Percentiles rank a stretch among this genome's conserved stretches.
phyloP scores from a whole-genome alignment of 2,797 vertebrate species.

The Crenuchus spilurus region DNA sequence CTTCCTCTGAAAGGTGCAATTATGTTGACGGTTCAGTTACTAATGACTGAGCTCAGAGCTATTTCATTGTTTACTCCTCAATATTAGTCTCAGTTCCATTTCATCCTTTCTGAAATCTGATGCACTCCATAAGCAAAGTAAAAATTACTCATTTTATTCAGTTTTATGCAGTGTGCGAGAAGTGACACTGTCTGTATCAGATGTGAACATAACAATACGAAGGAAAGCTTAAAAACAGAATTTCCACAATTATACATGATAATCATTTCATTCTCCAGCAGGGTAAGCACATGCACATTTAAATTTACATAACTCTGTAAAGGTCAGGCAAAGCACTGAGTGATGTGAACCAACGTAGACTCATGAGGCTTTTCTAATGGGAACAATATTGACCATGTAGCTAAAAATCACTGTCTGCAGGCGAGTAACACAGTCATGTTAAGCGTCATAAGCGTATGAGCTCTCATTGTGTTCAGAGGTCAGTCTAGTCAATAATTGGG shows the following conservation, averaged over 20 bases:
- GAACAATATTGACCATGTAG: constrained; percentile 38
- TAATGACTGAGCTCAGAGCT: constrained; percentile 21
- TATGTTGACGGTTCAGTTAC: neutral
- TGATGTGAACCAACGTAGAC: constrained; percentile 15
- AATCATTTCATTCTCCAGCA: neutral
- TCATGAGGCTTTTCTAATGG: constrained; percentile 29
- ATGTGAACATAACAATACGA: neutral
- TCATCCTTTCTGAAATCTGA: neutral
- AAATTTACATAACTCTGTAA: constrained; percentile 33
- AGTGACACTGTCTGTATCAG: neutral
- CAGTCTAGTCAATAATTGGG: constrained; percentile 48
- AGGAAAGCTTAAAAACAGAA: neutral
- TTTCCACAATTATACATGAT: neutral
- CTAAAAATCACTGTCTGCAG: constrained; percentile 49
- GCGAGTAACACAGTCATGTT: constrained; percentile 38
- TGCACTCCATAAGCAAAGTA: neutral
- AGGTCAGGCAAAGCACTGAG: constrained; percentile 18
- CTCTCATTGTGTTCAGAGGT: constrained; percentile 47
- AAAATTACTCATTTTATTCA: neutral
- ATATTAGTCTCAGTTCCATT: neutral
- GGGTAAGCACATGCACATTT: constrained; percentile 27
- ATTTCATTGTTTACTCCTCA: constrained; percentile 10
- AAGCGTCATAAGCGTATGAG: constrained; percentile 40
- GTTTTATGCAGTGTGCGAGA: neutral
- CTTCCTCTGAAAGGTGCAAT: constrained; percentile 4